Evolutionary conservation across 2,888 invertebrate species (phyloP).

Genomic region (Platycheirus albimanus): DNA sequence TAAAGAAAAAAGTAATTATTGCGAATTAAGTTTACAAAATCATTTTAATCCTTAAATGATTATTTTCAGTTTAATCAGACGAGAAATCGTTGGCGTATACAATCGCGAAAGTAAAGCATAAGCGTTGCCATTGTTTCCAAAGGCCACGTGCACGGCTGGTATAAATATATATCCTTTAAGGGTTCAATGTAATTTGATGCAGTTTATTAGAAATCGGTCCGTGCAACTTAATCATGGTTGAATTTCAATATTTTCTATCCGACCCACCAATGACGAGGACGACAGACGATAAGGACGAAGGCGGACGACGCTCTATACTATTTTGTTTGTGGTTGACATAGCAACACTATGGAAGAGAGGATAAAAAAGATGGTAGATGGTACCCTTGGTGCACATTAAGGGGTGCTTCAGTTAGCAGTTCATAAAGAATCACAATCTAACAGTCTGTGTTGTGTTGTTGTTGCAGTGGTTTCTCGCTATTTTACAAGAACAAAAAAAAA

Average conservation of each 20-base stretch:
- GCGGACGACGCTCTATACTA: conserved; percentile 29
- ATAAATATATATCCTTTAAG: conserved; percentile 34
- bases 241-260: conserved; percentile 57
- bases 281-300: conserved; percentile 9
- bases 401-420: conserved; percentile 67
- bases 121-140: conserved; percentile 1
- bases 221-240: conserved; percentile 53
- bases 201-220: conserved; percentile 60
- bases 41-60: too few species aligned
- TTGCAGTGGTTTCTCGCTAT: conserved; percentile 68
- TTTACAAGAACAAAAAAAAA: conserved; percentile 13
- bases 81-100: too few species aligned
- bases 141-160: conserved; percentile 62
- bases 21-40: too few species aligned
- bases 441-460: conserved; percentile 60
- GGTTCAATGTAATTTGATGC: conserved; percentile 63
- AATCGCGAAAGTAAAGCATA: neutral
- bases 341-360: conserved; percentile 37
- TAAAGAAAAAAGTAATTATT: too few species aligned
- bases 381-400: conserved; percentile 70
- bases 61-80: too few species aligned
- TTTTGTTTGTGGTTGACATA: conserved; percentile 64
- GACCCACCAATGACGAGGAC: neutral
- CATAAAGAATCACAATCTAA: conserved; percentile 68
- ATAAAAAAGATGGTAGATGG: conserved; percentile 46